phyloP scores from a whole-genome alignment of 1,140 invertebrate genomes.

The Pseudachorutes palmiensis region DNA sequence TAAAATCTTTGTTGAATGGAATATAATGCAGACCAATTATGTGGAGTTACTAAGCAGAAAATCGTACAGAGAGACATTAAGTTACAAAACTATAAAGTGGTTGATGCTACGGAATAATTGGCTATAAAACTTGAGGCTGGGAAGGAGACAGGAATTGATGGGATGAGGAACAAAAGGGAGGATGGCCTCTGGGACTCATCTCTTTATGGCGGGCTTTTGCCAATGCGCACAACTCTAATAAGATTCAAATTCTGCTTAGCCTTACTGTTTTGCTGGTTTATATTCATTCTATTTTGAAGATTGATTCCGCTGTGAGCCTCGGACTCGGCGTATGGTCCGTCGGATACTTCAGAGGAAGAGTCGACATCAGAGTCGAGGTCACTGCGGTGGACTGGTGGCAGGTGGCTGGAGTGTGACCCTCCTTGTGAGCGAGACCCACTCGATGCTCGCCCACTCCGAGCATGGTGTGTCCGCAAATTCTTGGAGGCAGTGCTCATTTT shows the following conservation, averaged over 20 bases:
- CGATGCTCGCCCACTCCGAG: conserved; percentile 8
- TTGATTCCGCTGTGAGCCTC: conserved; percentile 30
- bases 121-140: not conserved
- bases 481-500: conserved; percentile 19
- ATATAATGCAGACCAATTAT: no score
- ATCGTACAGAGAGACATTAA: no score
- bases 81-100: no score
- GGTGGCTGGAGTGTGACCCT: conserved; percentile 18
- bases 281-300: conserved; percentile 34
- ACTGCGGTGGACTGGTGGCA: conserved; percentile 20
- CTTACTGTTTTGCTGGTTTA: conserved; percentile 33
- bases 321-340: conserved; percentile 36
- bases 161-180: no score
- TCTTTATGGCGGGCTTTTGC: no score
- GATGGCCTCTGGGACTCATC: no score
- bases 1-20: no score
- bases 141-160: no score
- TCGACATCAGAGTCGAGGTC: conserved; percentile 35
- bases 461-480: conserved; percentile 30
- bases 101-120: not conserved
- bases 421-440: conserved; percentile 17
- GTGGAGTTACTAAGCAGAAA: no score
- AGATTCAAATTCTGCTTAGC: not conserved
- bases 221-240: no score
- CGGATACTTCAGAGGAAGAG: conserved; percentile 37